Percentiles rank a stretch among this genome's conserved stretches.
Evolutionary conservation across 2,113 vertebrate species (phyloP).

Genomic region (Centropus unirufus): DNA sequence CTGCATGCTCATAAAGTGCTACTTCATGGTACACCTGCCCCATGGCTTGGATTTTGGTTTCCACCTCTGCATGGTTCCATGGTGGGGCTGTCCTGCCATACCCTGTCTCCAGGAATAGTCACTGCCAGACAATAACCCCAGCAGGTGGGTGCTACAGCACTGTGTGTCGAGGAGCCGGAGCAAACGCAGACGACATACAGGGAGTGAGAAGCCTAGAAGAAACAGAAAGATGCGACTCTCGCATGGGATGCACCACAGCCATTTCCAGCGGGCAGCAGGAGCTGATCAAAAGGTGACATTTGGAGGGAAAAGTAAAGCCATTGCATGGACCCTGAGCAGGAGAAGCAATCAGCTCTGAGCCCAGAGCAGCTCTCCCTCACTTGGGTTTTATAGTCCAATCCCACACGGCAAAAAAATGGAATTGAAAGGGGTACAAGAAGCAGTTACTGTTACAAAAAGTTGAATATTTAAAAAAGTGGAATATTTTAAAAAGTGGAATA

Average conservation of each 20-base stretch:
- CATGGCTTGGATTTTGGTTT: not conserved
- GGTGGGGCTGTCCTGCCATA: not conserved
- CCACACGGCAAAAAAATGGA: not conserved
- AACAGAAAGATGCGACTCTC: not conserved
- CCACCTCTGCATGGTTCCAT: fast-evolving
- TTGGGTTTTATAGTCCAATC: not conserved
- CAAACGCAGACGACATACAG: not conserved
- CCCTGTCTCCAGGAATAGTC: not conserved
- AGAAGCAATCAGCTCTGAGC: not conserved
- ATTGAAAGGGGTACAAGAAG: not conserved
- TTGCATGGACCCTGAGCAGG: not conserved
- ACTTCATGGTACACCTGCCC: not conserved
- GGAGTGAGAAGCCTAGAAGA: not conserved
- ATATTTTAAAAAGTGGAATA: no score
- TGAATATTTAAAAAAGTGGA: no score
- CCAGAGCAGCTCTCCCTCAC: not conserved
- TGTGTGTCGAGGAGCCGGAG: not conserved
- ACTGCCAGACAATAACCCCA: not conserved
- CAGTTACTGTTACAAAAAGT: no score
- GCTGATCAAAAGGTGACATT: not conserved
- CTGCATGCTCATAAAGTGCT: not conserved
- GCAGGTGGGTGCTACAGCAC: not conserved
- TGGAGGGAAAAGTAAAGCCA: not conserved
- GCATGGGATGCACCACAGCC: not conserved
- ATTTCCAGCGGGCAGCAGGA: not conserved